phyloP scores from a whole-genome alignment of 1,140 invertebrate species.

The Drosophila repletoides region DNA sequence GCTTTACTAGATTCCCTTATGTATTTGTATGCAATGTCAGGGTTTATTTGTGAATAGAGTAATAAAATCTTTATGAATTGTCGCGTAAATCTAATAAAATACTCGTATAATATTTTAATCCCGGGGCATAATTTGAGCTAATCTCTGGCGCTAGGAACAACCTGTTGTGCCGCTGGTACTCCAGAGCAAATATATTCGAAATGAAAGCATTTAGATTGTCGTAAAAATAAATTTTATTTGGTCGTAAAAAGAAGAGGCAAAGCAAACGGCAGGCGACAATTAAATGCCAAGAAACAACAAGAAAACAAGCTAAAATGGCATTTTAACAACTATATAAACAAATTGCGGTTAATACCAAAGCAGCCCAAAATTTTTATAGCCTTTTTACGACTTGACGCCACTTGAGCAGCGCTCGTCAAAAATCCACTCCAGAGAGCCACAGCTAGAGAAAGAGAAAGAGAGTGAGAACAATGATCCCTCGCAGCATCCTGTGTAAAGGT shows the following conservation, averaged over 20 bases:
- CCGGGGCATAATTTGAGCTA: conserved; percentile 13
- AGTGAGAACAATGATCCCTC: no score
- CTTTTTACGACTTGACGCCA: conserved; percentile 82
- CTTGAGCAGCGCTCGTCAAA: conserved; percentile 31
- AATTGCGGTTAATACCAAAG: conserved; percentile 75
- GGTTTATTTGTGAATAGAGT: neutral
- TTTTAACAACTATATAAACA: conserved; percentile 81
- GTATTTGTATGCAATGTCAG: no score
- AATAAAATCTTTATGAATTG: no score
- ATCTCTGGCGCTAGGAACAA: conserved; percentile 22
- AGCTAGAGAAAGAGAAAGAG: no score
- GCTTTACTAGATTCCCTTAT: no score
- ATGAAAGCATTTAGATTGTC: conserved; percentile 78
- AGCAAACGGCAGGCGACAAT: conserved; percentile 57
- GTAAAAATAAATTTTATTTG: conserved; percentile 77
- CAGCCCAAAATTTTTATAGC: conserved; percentile 66
- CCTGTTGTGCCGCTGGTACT: conserved; percentile 48
- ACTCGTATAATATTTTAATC: neutral
- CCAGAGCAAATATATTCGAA: conserved; percentile 22
- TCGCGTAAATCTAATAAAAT: no score
- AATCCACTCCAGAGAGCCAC: no score
- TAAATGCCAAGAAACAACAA: conserved; percentile 67
- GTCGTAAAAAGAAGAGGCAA: conserved; percentile 60
- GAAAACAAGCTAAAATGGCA: conserved; percentile 71
- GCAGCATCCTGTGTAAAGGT: neutral